Base-by-base conservation (phyloP, 2,888 invertebrate genomes). In the Entomobrya multifasciata region DNA sequence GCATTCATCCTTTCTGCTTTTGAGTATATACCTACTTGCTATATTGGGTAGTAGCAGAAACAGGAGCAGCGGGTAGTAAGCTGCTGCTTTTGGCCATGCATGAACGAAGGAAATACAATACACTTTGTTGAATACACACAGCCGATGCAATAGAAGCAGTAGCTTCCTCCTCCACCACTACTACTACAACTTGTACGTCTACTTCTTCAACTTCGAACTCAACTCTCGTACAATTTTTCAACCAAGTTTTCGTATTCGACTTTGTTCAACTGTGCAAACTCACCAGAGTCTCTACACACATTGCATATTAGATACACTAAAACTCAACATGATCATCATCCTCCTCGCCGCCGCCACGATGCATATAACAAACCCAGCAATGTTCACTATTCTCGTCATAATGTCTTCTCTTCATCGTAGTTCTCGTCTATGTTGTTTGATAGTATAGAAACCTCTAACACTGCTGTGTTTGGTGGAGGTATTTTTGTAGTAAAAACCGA, bases 401-500 rank as follows among this genome's bases (percentile, higher is more conserved):
- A 77, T 77, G 57, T 77, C 60, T 57, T 41, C 57, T 77, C 44
- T 57, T 41, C 41, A 52, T 74, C n/a, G 4, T 72, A 25, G 5
- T 22, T n/a, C 20, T 20, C 22, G 70, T 27, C 20, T 25, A 55
- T 49, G 79, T 17, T 77, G 70, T 30, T 62, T 80, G 79, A 13
- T 65, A 70, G n/a, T 77, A 27, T 10, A 62, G 65, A 15, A 47
- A 62, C 25, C 20, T 30, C 5, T 49, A 15, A 10, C 10, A 36
- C 36, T 36, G 8, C 36, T 36, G 8, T 8, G 4, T 6, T 4
- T 36, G 52, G 17, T 67, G 30, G 1, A 36, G 70, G 20, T 76
- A 30, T 36, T 36, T n/a, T 57, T 62, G 62, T 74, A 84, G 84
- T 84, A 85, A 85, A 85, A 85, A 44, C 84, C 84, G 84, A 85